Evolutionary conservation across 2,888 invertebrate species (phyloP).

Genomic region (Parelbella ahira): DNA sequence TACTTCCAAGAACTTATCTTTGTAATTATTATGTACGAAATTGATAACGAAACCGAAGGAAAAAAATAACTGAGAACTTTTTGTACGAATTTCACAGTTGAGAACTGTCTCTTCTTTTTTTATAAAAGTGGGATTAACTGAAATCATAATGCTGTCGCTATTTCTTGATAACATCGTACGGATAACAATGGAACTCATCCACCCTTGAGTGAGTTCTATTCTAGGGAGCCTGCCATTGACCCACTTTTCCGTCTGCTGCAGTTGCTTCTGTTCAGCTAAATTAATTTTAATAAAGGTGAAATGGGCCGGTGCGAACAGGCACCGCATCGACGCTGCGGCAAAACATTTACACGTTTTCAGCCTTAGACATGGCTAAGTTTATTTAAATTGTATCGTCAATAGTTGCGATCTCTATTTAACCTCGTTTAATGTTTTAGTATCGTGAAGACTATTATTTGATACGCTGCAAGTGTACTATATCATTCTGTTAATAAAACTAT

Average conservation of each 20-base stretch:
- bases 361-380: slow-evolving; percentile 6
- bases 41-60: slow-evolving; percentile 1
- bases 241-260: slow-evolving; percentile 45
- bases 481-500: too few relatives aligned
- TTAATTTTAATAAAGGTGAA: slow-evolving; percentile 67
- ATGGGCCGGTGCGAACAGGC: slow-evolving; percentile 27
- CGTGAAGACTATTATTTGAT: too few relatives aligned
- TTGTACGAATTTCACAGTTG: too few relatives aligned
- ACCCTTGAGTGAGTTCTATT: slow-evolving; percentile 70
- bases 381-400: too few relatives aligned
- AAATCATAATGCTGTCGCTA: slow-evolving; percentile 34
- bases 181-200: slow-evolving; percentile 63
- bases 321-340: slow-evolving; percentile 25
- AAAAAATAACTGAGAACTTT: slow-evolving; percentile 1
- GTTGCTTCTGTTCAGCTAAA: slow-evolving; percentile 40
- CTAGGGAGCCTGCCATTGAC: slow-evolving; percentile 73
- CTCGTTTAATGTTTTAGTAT: too few relatives aligned
- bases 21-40: too few relatives aligned
- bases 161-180: slow-evolving; percentile 34
- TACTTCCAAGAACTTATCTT: too few relatives aligned
- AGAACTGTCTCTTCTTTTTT: slow-evolving; percentile 2
- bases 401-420: too few relatives aligned
- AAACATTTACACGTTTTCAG: slow-evolving; percentile 5
- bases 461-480: too few relatives aligned
- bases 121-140: slow-evolving; percentile 24